A percentile compares a stretch with the other conserved stretches of the same genome.
Conservation (phyloP, 2,113 vertebrate genomes). For the Sinocyclocheilus maitianheensis region DNA sequence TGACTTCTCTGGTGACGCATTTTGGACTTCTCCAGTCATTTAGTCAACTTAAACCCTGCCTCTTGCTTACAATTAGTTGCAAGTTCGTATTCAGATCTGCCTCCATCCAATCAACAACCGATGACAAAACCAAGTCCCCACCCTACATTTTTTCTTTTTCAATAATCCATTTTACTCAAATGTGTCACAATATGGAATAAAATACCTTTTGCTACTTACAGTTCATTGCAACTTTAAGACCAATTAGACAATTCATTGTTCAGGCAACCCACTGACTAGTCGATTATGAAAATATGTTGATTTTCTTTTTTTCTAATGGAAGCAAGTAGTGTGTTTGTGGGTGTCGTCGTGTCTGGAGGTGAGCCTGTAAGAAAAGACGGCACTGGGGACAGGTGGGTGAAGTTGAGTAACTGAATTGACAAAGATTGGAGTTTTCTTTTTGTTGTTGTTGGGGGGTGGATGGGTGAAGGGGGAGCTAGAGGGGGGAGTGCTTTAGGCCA, state of each 20-base stretch:
- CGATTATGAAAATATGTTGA: neutral
- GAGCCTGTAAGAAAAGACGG: conserved; percentile 30
- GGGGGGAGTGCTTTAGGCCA: conserved; percentile 49
- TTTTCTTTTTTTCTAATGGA: neutral
- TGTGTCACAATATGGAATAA: neutral
- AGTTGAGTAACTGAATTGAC: conserved; percentile 34
- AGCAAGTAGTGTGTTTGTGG: neutral
- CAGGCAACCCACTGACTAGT: neutral
- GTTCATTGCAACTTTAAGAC: neutral
- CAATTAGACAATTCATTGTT: neutral
- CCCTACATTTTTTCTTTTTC: neutral
- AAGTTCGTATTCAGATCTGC: neutral
- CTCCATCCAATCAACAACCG: neutral
- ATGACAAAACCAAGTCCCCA: neutral
- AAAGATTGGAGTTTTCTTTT: conserved; percentile 49
- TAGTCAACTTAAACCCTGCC: neutral
- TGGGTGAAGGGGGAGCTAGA: conserved; percentile 2
- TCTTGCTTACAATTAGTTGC: neutral
- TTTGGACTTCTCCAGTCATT: no score
- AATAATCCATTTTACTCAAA: neutral
- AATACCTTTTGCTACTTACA: neutral
- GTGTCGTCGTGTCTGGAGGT: conserved; percentile 42
- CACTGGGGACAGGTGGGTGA: conserved; percentile 48
- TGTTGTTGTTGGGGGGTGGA: conserved; percentile 40
- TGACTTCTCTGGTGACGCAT: neutral